These are phyloP conservation scores for Spea multiplicata DNA, from an alignment of 2,113 vertebrate genomes.

Conservation along the genomic window DNA sequence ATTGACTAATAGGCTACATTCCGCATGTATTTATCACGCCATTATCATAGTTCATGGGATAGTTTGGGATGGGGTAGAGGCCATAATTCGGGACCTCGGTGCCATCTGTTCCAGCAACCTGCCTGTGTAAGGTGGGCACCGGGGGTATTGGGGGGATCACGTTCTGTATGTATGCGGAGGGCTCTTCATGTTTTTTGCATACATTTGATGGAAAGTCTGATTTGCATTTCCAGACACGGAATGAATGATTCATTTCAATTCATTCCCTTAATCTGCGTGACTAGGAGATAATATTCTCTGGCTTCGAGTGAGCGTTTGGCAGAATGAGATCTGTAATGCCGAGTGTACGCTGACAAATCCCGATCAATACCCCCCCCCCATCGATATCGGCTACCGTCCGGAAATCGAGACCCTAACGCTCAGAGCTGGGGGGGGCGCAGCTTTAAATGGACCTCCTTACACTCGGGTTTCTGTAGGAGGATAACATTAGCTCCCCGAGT, in stretches of 20 bases:
- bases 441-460: not conserved
- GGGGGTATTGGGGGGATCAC: not conserved
- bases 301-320: not conserved
- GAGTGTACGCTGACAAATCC: not conserved
- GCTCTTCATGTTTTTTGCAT: conserved; percentile 10
- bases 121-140: too few relatives aligned
- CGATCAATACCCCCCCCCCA: conserved; percentile 28
- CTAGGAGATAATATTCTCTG: conserved; percentile 26
- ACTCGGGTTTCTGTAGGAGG: not conserved
- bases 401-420: not conserved
- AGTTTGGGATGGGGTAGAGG: too few relatives aligned
- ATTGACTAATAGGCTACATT: too few relatives aligned
- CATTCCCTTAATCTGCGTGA: conserved; percentile 40
- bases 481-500: not conserved
- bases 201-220: conserved; percentile 33
- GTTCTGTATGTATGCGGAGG: not conserved
- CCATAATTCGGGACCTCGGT: too few relatives aligned
- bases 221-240: conserved; percentile 35
- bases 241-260: conserved; percentile 40
- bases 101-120: too few relatives aligned
- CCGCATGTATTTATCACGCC: too few relatives aligned
- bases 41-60: too few relatives aligned
- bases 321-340: conserved; percentile 20
- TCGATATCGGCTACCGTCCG: conserved; percentile 11
- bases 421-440: not conserved